A percentile compares a stretch with the other conserved stretches of the same genome.
Evolutionary conservation across 2,888 invertebrate species (phyloP).

Genomic region (Tetranychus piercei): DNA sequence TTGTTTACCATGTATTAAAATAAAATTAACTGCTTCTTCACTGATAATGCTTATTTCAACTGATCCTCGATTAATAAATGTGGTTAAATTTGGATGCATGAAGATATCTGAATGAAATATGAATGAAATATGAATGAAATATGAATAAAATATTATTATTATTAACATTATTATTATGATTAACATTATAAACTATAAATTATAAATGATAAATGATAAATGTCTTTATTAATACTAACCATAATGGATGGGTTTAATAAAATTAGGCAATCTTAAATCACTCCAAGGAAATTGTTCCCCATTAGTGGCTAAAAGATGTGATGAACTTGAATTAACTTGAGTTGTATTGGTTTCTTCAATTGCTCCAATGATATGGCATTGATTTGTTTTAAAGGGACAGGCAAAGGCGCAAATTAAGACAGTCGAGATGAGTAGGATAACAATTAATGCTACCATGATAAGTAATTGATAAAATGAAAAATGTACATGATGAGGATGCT

Average conservation of each 20-base stretch:
- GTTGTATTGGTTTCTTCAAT: conserved; percentile 2
- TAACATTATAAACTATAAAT: no score
- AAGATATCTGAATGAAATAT: conserved; percentile 43
- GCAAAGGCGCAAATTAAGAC: conserved; percentile 77
- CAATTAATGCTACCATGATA: conserved; percentile 25
- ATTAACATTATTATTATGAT: no score
- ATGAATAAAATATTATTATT: no score
- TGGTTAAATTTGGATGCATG: conserved; percentile 78
- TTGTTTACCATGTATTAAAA: conserved; percentile 33
- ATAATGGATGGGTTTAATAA: conserved; percentile 60
- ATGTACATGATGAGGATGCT: conserved; percentile 11
- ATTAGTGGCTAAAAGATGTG: conserved; percentile 42
- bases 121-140: not conserved
- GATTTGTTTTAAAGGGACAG: conserved; percentile 44
- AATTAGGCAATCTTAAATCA: conserved; percentile 54
- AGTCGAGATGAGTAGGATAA: conserved; percentile 35
- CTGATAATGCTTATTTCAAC: conserved; percentile 30
- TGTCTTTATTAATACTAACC: not conserved
- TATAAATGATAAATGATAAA: conserved; percentile 23
- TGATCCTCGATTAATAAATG: conserved; percentile 64
- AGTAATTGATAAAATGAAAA: conserved; percentile 8
- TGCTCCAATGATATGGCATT: conserved; percentile 30
- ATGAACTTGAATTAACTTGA: not conserved
- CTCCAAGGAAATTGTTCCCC: conserved; percentile 59
- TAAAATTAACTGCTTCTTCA: conserved; percentile 29